Percentiles rank a stretch among this genome's conserved stretches.
These are phyloP conservation scores for Augiades crinisus DNA, from an alignment of 2,888 invertebrate genomes.

Conservation along the genomic window DNA sequence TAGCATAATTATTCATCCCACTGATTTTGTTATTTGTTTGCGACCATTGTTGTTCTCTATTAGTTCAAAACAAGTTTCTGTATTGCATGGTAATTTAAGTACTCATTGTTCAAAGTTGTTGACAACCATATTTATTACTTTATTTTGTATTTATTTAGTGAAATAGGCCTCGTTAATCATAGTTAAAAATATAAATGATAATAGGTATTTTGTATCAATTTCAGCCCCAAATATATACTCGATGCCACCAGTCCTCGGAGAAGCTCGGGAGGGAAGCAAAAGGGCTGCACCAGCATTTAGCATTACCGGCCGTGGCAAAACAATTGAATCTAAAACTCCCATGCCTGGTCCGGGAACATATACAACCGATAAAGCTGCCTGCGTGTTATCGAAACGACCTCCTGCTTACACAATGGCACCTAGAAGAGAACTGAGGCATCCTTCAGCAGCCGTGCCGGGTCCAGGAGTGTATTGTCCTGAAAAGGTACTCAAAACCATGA, in stretches of 20 bases:
- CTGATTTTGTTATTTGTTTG: neutral
- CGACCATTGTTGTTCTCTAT: conserved; percentile 5
- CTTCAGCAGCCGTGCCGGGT: conserved; percentile 70
- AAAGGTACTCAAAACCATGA: no score
- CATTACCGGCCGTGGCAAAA: conserved; percentile 91
- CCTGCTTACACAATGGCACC: conserved; percentile 94
- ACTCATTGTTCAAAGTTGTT: no score
- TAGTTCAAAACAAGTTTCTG: conserved; percentile 3
- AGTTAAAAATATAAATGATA: no score
- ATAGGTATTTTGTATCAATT: no score
- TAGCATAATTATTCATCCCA: conserved; percentile 7
- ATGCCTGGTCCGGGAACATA: conserved; percentile 93
- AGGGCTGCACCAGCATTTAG: conserved; percentile 93
- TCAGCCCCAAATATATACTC: conserved; percentile 94
- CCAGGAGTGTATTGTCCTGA: conserved; percentile 86
- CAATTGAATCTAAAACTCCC: conserved; percentile 56
- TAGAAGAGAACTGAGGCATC: conserved; percentile 58
- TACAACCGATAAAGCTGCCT: conserved; percentile 80
- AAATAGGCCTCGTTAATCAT: no score
- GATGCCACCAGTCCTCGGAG: conserved; percentile 89
- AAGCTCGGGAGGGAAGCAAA: conserved; percentile 74
- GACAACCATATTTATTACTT: no score
- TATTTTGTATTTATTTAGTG: neutral
- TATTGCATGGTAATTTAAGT: conserved; percentile 3
- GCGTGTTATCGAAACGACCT: conserved; percentile 72